These are phyloP conservation scores for Sander vitreus DNA, from an alignment of 2,113 vertebrate species.

Conservation along the genomic window DNA sequence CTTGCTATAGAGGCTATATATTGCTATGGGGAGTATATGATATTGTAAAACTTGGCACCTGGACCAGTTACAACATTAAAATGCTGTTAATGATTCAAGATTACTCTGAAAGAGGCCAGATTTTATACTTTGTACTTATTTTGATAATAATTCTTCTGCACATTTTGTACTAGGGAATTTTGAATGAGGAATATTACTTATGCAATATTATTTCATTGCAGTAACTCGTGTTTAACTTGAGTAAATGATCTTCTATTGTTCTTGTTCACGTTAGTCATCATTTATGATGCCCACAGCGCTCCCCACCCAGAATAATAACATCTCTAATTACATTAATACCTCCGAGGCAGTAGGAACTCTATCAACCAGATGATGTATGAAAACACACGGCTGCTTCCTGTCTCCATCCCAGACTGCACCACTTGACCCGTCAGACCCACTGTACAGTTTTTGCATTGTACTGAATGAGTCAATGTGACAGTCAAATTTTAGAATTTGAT, in stretches of 20 bases:
- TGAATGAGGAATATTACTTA: not conserved
- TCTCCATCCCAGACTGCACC: not conserved
- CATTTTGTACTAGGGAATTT: not conserved
- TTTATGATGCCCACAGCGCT: constrained; percentile 51
- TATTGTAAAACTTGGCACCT: constrained; percentile 7
- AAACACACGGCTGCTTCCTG: constrained; percentile 35
- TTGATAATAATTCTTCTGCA: not conserved
- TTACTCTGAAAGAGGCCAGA: not conserved
- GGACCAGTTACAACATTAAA: not conserved
- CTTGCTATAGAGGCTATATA: not conserved
- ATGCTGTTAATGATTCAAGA: not conserved
- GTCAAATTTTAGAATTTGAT: too few species aligned
- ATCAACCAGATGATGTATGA: constrained; percentile 65
- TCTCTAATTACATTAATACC: constrained; percentile 30
- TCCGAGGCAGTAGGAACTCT: constrained; percentile 11
- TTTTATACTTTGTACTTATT: not conserved
- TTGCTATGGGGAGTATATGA: not conserved
- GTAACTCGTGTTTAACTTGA: constrained; percentile 7
- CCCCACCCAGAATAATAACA: constrained; percentile 64
- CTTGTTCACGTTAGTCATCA: not conserved
- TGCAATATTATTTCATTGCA: not conserved
- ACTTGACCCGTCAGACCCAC: not conserved
- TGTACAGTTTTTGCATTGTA: not conserved
- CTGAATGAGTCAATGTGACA: not conserved
- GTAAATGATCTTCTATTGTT: not conserved